Conservation (phyloP, 2,113 vertebrate genomes). For the Mesembrinibis cayennensis region DNA sequence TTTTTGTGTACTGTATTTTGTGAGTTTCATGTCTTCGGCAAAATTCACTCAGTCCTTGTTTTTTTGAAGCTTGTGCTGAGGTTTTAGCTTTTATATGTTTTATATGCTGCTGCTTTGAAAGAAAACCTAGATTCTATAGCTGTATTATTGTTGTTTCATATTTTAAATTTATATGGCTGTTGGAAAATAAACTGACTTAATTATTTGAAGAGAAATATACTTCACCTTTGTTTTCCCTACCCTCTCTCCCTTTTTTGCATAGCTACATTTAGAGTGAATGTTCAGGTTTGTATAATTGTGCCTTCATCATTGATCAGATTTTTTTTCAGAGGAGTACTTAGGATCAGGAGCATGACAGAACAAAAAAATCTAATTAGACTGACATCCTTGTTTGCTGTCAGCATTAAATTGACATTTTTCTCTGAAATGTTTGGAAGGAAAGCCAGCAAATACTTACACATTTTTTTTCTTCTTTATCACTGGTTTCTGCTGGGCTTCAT, state of each 20-base stretch:
- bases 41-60: slow-evolving; percentile 75
- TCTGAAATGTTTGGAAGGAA: slow-evolving; percentile 63
- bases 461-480: neutral
- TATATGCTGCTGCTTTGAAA: slow-evolving; percentile 82
- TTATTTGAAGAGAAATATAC: slow-evolving; percentile 76
- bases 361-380: slow-evolving; percentile 47
- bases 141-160: slow-evolving; percentile 80
- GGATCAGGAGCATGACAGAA: slow-evolving; percentile 70
- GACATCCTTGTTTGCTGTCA: slow-evolving; percentile 70
- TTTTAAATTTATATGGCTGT: slow-evolving; percentile 81
- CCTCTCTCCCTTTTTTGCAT: slow-evolving; percentile 49
- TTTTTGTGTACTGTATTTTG: slow-evolving; percentile 80
- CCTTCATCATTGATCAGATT: slow-evolving; percentile 69
- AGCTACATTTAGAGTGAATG: slow-evolving; percentile 33
- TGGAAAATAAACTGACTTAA: slow-evolving; percentile 76
- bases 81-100: slow-evolving; percentile 86
- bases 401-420: slow-evolving; percentile 66
- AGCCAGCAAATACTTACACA: slow-evolving; percentile 49
- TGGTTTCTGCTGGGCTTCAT: slow-evolving; percentile 44
- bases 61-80: slow-evolving; percentile 78
- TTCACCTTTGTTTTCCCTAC: slow-evolving; percentile 53
- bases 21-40: slow-evolving; percentile 74
- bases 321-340: slow-evolving; percentile 47
- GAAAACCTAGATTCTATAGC: slow-evolving; percentile 78
- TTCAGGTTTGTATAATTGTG: slow-evolving; percentile 75